These are phyloP conservation scores for Latheticus oryzae DNA, from an alignment of 2,888 invertebrate genomes.

Conservation along the genomic window DNA sequence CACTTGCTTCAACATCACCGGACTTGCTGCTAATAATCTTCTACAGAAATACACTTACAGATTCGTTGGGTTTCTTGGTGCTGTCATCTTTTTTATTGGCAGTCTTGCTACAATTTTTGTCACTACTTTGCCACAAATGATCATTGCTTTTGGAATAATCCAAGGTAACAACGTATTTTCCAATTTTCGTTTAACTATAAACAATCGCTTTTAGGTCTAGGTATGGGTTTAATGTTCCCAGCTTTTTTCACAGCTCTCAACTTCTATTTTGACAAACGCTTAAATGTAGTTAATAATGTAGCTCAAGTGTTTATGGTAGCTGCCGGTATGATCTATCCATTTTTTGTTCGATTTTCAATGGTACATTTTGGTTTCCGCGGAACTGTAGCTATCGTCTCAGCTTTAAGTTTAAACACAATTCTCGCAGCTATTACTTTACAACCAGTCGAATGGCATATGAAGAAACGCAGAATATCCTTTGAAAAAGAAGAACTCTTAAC, in stretches of 20 bases:
- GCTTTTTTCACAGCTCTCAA: slow-evolving; percentile 80
- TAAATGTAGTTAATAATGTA: slow-evolving; percentile 79
- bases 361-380: slow-evolving; percentile 77
- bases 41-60: slow-evolving; percentile 76
- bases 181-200: too few relatives aligned
- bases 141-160: slow-evolving; percentile 74
- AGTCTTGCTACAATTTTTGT: slow-evolving; percentile 74
- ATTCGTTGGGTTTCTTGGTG: slow-evolving; percentile 75
- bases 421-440: slow-evolving; percentile 79
- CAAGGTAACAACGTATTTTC: slow-evolving; percentile 66
- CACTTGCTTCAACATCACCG: slow-evolving; percentile 73
- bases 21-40: slow-evolving; percentile 75
- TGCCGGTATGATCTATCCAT: slow-evolving; percentile 77
- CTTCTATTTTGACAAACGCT: slow-evolving; percentile 76
- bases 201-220: slow-evolving; percentile 73
- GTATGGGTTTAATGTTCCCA: slow-evolving; percentile 79
- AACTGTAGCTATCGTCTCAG: slow-evolving; percentile 75
- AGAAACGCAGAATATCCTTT: slow-evolving; percentile 22
- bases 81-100: slow-evolving; percentile 72
- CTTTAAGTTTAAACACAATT: slow-evolving; percentile 74
- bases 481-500: slow-evolving; percentile 37
- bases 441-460: slow-evolving; percentile 64
- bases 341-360: slow-evolving; percentile 72
- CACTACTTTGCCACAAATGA: slow-evolving; percentile 71
- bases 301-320: slow-evolving; percentile 79